phyloP scores from a whole-genome alignment of 2,888 invertebrate genomes.

The Epistrophe grossulariae region DNA sequence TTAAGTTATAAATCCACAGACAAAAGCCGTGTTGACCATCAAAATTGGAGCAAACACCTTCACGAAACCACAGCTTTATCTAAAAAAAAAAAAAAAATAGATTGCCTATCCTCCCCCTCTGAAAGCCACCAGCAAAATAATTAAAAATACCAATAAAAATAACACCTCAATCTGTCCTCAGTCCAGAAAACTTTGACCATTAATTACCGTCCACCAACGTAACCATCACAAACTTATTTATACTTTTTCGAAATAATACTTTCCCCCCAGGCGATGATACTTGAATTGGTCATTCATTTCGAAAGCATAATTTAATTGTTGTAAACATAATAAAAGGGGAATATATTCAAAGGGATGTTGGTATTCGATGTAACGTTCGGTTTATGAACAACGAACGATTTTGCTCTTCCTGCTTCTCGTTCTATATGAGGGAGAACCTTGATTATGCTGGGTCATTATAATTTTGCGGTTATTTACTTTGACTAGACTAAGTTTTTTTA shows the following conservation, averaged over 20 bases:
- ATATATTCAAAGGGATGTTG: conserved; percentile 9
- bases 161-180: neutral
- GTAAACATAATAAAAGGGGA: conserved; percentile 12
- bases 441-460: conserved; percentile 4
- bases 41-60: conserved; percentile 21
- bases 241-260: neutral
- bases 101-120: too few species aligned
- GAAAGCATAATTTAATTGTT: conserved; percentile 30
- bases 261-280: conserved; percentile 19
- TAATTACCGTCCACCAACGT: conserved; percentile 3
- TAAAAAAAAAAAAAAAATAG: neutral
- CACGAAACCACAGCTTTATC: neutral
- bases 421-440: neutral
- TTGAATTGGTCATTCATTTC: conserved; percentile 20
- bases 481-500: conserved; percentile 7
- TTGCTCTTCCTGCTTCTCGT: neutral
- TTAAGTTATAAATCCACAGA: neutral
- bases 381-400: conserved; percentile 5
- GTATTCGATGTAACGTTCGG: neutral
- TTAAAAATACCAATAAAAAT: neutral
- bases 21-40: conserved; percentile 10
- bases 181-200: conserved; percentile 15
- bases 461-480: conserved; percentile 20
- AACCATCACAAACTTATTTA: conserved; percentile 18
- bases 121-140: neutral